These are phyloP conservation scores for Rhagophthalmus giganteus DNA, from an alignment of 2,888 invertebrate genomes.

Conservation along the genomic window DNA sequence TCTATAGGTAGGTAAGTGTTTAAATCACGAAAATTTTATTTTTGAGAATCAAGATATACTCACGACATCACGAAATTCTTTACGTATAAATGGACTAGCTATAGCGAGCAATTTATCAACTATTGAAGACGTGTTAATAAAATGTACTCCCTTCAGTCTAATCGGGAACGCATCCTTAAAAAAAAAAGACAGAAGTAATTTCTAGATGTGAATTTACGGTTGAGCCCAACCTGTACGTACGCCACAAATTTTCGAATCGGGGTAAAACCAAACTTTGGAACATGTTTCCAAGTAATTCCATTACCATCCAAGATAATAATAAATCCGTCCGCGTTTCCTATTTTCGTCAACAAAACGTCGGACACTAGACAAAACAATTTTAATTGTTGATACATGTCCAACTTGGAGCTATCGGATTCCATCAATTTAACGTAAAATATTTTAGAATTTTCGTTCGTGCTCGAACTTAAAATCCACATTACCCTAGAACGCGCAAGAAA, in stretches of 20 bases:
- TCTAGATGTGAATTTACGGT: too few species aligned
- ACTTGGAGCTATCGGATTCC: conserved; percentile 1
- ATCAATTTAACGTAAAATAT: conserved; percentile 10
- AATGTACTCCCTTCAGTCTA: conserved; percentile 12
- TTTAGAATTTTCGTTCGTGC: conserved; percentile 1
- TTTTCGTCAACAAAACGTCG: neutral
- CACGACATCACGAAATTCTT: conserved; percentile 11
- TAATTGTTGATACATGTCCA: conserved; percentile 1
- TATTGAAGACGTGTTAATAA: conserved; percentile 6
- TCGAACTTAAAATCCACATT: conserved; percentile 2
- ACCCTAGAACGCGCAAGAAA: conserved; percentile 2
- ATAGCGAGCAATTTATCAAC: conserved; percentile 9
- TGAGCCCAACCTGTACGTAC: conserved; percentile 11
- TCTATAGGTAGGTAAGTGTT: too few species aligned
- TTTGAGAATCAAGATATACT: conserved; percentile 2
- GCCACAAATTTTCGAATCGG: conserved; percentile 4
- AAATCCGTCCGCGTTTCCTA: conserved; percentile 10
- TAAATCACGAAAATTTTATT: neutral
- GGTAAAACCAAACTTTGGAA: conserved; percentile 4
- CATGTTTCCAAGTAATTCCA: conserved; percentile 10
- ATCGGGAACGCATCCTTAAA: conserved; percentile 17
- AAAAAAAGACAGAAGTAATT: neutral
- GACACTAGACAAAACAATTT: conserved; percentile 1
- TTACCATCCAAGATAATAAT: conserved; percentile 8
- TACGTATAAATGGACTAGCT: conserved; percentile 10